Evolutionary conservation across 2,888 invertebrate species (phyloP), one percentile per base, ranked within the genome.

Genomic region (Mimumesa dahlbomi): DNA sequence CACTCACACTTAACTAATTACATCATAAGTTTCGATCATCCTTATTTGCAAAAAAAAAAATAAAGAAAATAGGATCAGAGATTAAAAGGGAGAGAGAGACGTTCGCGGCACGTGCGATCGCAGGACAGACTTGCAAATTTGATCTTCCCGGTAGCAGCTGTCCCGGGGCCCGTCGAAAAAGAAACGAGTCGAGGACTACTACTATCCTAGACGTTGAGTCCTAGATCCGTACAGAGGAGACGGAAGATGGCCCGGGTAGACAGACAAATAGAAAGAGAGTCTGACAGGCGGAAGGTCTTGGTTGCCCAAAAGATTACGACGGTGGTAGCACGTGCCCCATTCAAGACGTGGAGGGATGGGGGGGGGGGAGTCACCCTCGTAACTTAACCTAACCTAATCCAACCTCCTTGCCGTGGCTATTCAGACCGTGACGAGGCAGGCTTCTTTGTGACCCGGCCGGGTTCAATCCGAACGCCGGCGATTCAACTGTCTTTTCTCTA

Each of bases 241-340:
- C 25, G 61, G 75, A 71, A 63, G 74, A 63, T 59, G 56, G n/a
- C 45, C 73, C 25, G 22, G 42, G 63, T 16, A 70, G 69, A 79
- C 67, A 67, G 79, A 79, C 56, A 70, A 65, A 75, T 53, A 56
- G 63, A 72, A 67, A 75, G 66, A 67, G 73, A 71, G 45, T 5
- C 70, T 61, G 59, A 52, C 64, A 72, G 75, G 58, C 72, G 56
- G 66, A 72, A 73, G 75, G 64, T 52, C 61, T 34, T 46, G 65
- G 50, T 73, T 43, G 69, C 52, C 63, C 49, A 34, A 72, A 68
- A 76, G 78, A 75, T 70, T 77, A 74, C 74, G 73, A 68, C 76
- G 75, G 58, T 80, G 82, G 84, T 82, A 87, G 87, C 88, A 84
- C 88, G 87, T 88, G 88, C 85, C 85, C 85, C 84, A 85, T 86